A percentile compares a stretch with the other conserved stretches of the same genome.
Evolutionary conservation across 1,140 invertebrate species (phyloP).

Genomic region (Drosophila novamexicana): DNA sequence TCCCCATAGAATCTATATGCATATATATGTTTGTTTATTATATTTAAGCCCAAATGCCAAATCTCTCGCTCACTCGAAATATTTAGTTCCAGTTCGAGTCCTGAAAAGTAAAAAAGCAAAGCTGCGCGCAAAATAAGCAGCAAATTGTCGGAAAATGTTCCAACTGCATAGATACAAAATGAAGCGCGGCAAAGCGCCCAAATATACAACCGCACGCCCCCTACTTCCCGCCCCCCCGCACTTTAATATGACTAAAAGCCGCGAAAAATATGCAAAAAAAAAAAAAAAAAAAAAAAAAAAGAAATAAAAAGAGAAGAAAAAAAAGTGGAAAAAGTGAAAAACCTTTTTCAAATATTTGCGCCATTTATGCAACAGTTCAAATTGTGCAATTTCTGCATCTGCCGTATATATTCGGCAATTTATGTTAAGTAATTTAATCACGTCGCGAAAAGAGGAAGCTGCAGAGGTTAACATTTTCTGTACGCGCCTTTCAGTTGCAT

Average conservation of each 20-base stretch:
- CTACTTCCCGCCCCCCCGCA: conserved; percentile 24
- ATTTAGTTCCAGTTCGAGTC: conserved; percentile 5
- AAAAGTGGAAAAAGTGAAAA: conserved; percentile 2
- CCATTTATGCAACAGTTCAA: conserved; percentile 45
- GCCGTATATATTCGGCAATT: conserved; percentile 17
- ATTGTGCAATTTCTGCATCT: conserved; percentile 25
- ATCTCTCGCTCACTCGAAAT: not conserved
- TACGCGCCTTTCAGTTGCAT: conserved; percentile 2
- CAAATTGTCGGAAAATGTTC: conserved; percentile 31
- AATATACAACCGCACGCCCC: too few relatives aligned
- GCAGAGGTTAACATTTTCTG: not conserved
- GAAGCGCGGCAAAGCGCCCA: conserved; percentile 27
- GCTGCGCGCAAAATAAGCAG: conserved; percentile 13
- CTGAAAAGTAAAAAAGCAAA: conserved; percentile 2
- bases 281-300: conserved; percentile 17
- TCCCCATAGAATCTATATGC: conserved; percentile 1
- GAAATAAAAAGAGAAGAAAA: not conserved
- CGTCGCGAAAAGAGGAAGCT: not conserved
- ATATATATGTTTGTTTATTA: conserved; percentile 8
- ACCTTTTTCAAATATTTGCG: conserved; percentile 40
- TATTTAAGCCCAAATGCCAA: conserved; percentile 20
- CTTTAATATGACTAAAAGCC: conserved; percentile 86
- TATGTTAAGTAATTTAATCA: conserved; percentile 49
- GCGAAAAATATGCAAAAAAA: conserved; percentile 38
- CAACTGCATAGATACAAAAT: conserved; percentile 45